Conservation (phyloP, 2,797 vertebrate genomes). For the Diplodus puntazzo region DNA sequence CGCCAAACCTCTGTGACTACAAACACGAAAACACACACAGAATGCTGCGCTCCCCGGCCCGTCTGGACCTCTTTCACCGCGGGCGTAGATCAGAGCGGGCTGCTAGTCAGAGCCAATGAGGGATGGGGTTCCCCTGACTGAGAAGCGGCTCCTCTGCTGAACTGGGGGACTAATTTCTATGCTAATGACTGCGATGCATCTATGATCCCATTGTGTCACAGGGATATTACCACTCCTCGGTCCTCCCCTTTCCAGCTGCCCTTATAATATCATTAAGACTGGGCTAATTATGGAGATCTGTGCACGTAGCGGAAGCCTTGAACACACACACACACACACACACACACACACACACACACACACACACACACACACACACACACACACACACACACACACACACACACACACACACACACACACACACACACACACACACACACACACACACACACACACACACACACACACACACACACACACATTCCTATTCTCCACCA, state of each 20-base stretch:
- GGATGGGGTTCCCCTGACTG: slow-evolving; percentile 61
- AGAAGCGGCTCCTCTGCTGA: slow-evolving; percentile 59
- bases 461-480: slow-evolving; percentile 9
- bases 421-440: too few species aligned
- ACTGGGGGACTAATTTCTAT: slow-evolving; percentile 78
- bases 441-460: too few species aligned
- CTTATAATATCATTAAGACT: slow-evolving; percentile 77
- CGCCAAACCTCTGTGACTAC: slow-evolving; percentile 5
- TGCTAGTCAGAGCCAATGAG: slow-evolving; percentile 49
- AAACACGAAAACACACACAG: background rate
- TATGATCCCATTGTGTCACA: slow-evolving; percentile 85
- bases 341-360: too few species aligned
- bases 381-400: too few species aligned
- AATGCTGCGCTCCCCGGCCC: background rate
- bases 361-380: too few species aligned
- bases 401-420: too few species aligned
- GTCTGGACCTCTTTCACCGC: slow-evolving; percentile 35
- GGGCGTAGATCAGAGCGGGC: slow-evolving; percentile 27
- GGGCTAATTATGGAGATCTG: slow-evolving; percentile 77
- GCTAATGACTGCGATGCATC: slow-evolving; percentile 80
- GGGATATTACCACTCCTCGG: slow-evolving; percentile 74
- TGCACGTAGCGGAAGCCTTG: slow-evolving; percentile 39
- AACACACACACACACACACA: too few species aligned
- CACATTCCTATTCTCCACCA: slow-evolving; percentile 9
- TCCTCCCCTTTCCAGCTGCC: slow-evolving; percentile 58